Percentiles rank a stretch among this genome's conserved stretches.
Conservation (phyloP, 2,113 vertebrate genomes). For the Todiramphus chloris region DNA sequence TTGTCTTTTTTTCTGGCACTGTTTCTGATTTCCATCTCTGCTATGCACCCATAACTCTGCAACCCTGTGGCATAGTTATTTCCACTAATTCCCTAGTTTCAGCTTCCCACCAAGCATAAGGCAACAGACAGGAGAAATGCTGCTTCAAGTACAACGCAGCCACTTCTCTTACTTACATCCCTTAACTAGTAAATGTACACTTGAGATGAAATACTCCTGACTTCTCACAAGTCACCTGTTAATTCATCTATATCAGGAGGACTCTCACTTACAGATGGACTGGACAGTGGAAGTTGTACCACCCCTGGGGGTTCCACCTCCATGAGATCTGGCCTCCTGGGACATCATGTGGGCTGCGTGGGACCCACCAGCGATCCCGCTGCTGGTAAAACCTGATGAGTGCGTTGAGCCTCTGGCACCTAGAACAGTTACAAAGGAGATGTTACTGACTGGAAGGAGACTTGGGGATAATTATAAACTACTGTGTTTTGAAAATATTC, state of each 20-base stretch:
- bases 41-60: neutral
- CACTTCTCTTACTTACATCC: neutral
- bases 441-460: neutral
- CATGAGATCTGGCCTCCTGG: neutral
- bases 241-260: neutral
- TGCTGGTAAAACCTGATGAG: conserved; percentile 36
- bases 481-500: neutral
- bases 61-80: neutral
- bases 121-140: neutral
- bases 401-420: conserved; percentile 36
- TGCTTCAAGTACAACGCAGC: neutral
- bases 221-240: neutral
- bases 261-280: conserved; percentile 47
- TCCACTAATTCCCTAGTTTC: neutral
- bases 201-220: neutral
- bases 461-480: neutral
- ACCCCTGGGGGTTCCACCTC: conserved; percentile 6
- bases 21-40: neutral
- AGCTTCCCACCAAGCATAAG: neutral
- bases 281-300: conserved; percentile 43
- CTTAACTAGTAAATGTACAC: neutral
- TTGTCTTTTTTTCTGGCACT: neutral
- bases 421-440: neutral
- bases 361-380: neutral
- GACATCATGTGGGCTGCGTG: neutral